Conservation (phyloP, 2,797 vertebrate species). For the Lates japonicus region DNA sequence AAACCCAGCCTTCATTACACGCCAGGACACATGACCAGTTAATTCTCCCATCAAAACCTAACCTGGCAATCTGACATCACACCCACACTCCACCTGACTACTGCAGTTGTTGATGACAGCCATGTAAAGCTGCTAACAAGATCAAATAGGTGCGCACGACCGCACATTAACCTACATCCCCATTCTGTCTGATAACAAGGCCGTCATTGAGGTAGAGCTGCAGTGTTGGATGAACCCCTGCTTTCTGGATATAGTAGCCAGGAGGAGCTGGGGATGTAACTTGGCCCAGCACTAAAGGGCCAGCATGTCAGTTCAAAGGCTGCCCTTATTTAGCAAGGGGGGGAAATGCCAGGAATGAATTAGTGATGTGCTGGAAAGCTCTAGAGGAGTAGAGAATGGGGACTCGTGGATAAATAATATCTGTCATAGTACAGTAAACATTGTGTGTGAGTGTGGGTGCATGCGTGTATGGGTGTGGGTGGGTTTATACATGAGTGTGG, state of each 20-base stretch:
- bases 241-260: slow-evolving; percentile 65
- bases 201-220: slow-evolving; percentile 58
- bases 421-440: slow-evolving; percentile 59
- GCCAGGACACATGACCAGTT: slow-evolving; percentile 70
- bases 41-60: slow-evolving; percentile 65
- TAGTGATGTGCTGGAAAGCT: slow-evolving; percentile 71
- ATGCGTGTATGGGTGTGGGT: slow-evolving; percentile 40
- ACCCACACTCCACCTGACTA: slow-evolving; percentile 34
- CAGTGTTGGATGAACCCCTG: slow-evolving; percentile 36
- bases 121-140: too few relatives aligned
- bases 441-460: slow-evolving; percentile 28
- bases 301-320: slow-evolving; percentile 70
- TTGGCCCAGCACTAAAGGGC: slow-evolving; percentile 52
- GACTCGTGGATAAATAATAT: slow-evolving; percentile 60
- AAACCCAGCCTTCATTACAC: slow-evolving; percentile 69
- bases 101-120: background rate
- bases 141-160: slow-evolving; percentile 64
- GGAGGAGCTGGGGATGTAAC: slow-evolving; percentile 57
- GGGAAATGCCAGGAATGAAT: slow-evolving; percentile 73
- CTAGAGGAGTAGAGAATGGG: slow-evolving; percentile 39
- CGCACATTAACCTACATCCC: slow-evolving; percentile 71
- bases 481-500: slow-evolving; percentile 7
- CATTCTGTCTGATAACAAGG: slow-evolving; percentile 63
- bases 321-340: slow-evolving; percentile 57
- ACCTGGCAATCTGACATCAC: slow-evolving; percentile 72